A percentile compares a stretch with the other conserved stretches of the same genome.
These are phyloP conservation scores for Epinotia bilunana DNA, from an alignment of 2,888 invertebrate species.

Conservation along the genomic window DNA sequence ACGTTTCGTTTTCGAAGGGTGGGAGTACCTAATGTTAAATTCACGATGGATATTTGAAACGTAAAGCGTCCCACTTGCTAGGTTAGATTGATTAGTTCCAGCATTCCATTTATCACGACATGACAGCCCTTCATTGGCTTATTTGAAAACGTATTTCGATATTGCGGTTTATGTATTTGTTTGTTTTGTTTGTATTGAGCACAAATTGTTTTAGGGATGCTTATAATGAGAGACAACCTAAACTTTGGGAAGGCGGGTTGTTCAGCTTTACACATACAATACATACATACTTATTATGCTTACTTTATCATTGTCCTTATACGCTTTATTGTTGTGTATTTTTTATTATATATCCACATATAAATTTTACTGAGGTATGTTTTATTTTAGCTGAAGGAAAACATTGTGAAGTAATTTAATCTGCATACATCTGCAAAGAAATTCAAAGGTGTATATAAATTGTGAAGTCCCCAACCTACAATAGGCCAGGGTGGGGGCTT, in stretches of 20 bases:
- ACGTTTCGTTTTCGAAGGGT: conserved; percentile 1
- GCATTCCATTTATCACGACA: conserved; percentile 26
- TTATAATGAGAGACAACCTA: not conserved
- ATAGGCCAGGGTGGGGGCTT: too few species aligned
- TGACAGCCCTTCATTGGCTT: conserved; percentile 25
- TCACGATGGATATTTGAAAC: conserved; percentile 27
- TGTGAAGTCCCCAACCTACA: too few species aligned
- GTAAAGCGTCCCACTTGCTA: conserved; percentile 7
- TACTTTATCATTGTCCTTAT: too few species aligned
- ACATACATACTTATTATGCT: too few species aligned
- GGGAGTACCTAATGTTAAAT: conserved; percentile 12
- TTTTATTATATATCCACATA: too few species aligned
- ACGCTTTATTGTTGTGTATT: too few species aligned
- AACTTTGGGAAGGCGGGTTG: not conserved
- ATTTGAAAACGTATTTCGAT: conserved; percentile 15
- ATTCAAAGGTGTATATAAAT: too few species aligned
- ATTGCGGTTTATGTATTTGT: not conserved
- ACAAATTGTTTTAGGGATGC: not conserved
- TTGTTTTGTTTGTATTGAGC: not conserved
- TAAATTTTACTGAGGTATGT: too few species aligned
- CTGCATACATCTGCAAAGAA: too few species aligned
- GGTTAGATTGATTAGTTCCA: conserved; percentile 32
- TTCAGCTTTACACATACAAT: not conserved
- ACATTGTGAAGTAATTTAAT: too few species aligned
- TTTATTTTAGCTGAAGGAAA: too few species aligned